These are phyloP conservation scores for Lochmaea capreae DNA, from an alignment of 2,888 invertebrate genomes.

Conservation along the genomic window DNA sequence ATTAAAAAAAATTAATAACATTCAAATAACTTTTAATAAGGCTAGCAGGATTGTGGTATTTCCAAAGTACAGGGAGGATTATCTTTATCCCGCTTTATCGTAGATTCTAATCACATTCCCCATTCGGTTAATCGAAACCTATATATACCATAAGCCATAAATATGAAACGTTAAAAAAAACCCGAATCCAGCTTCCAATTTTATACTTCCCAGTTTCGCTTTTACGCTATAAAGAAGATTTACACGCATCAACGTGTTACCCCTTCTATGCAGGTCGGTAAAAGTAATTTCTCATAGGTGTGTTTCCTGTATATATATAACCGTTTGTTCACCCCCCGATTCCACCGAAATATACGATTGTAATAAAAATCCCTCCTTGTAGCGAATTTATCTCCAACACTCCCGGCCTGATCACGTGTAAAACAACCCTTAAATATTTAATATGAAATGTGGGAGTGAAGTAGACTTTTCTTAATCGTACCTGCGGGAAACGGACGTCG, in stretches of 20 bases:
- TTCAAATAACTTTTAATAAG: neutral
- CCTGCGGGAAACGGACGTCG: conserved; percentile 59
- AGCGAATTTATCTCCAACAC: conserved; percentile 46
- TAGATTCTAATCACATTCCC: conserved; percentile 16
- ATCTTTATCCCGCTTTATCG: neutral
- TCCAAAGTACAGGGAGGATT: neutral
- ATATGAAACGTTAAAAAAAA: conserved; percentile 14
- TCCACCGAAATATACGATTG: conserved; percentile 36
- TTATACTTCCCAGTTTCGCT: conserved; percentile 16
- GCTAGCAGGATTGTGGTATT: neutral
- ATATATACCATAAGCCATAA: conserved; percentile 15
- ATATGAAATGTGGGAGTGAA: conserved; percentile 49
- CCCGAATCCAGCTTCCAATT: conserved; percentile 12
- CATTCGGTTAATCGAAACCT: conserved; percentile 11
- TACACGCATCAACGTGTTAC: conserved; percentile 14
- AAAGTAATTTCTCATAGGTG: conserved; percentile 29
- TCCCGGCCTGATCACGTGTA: conserved; percentile 55
- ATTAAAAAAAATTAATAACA: too few relatives aligned
- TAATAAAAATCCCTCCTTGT: conserved; percentile 46
- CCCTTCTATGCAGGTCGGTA: conserved; percentile 11
- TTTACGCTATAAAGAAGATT: conserved; percentile 20
- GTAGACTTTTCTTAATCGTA: conserved; percentile 57
- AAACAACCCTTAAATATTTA: conserved; percentile 57
- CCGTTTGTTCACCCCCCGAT: conserved; percentile 33
- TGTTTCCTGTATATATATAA: conserved; percentile 22